A percentile compares a stretch with the other conserved stretches of the same genome.
Evolutionary conservation across 2,113 vertebrate genomes (phyloP).

Genomic region (Ginglymostoma cirratum): DNA sequence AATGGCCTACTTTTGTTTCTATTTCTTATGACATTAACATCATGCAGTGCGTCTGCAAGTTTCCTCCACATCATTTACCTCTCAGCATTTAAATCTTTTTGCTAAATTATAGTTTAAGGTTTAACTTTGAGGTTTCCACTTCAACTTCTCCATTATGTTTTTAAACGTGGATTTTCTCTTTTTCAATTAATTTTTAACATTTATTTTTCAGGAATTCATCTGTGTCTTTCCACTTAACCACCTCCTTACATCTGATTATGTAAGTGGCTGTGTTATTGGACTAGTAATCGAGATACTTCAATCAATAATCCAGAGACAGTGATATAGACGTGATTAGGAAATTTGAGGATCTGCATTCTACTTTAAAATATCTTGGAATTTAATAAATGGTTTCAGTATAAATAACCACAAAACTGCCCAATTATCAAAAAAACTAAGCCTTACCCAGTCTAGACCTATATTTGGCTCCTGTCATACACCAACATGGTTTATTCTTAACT

Average conservation of each 20-base stretch:
- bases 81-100: neutral
- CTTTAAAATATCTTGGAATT: neutral
- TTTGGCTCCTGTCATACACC: neutral
- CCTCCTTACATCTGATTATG: neutral
- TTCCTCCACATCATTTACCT: no score
- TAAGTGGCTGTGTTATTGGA: neutral
- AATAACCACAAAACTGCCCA: neutral
- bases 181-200: neutral
- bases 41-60: neutral
- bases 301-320: neutral
- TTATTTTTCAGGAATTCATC: neutral
- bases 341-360: neutral
- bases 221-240: neutral
- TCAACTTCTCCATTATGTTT: neutral
- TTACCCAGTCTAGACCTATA: neutral
- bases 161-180: neutral
- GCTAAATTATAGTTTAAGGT: neutral
- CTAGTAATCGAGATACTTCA: neutral
- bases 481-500: neutral
- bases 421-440: neutral
- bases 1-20: no score
- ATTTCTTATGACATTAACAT: no score
- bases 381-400: neutral
- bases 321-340: neutral
- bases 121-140: neutral